Base-by-base conservation (phyloP, 2,888 invertebrate genomes). In the Drosophila atripex region DNA sequence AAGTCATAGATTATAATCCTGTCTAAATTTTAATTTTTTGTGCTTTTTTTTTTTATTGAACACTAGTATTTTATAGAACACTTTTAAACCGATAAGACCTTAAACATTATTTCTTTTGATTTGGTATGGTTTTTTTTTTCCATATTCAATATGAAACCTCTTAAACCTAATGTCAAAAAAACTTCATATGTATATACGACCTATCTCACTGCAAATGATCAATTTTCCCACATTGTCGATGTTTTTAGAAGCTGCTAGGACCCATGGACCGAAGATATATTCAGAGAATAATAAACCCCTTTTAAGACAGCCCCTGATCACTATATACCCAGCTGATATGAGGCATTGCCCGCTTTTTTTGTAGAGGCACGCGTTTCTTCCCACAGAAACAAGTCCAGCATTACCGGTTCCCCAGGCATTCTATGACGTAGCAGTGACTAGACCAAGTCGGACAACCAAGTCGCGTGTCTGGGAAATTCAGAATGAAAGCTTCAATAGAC, bases 341-440 rank as follows among this genome's bases (percentile, higher is more conserved):
- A 60, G 51, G 51, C 64, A 46, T 52, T 50, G 57, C 57, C 57
- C 50, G 47, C 28, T 30, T 23, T 14, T 23, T 50, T 39, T 3
- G 6, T 18, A 35, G 16, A 43, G 45, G 52, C 58, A 58, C 58
- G 58, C 58, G 58, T 51, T 58, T 52, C 43, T 52, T 53, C 63
- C 64, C 53, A 63, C 30, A 25, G 16, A 59, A 55, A 43, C 45
- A 46, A 32, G 39, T 61, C 35, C 8, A 3, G 25, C 32, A 52
- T 47, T 66, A 84, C 80, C 78, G 76, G 80, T 80, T 80, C 45
- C 54, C 30, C n/a, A 38, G 45, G 25, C 49, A 32, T 23, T n/a
- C 35, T 5, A 18, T 70, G 69, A 59, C 53, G 56, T 47, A 28
- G 35, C 51, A 30, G 45, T 28, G 28, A 28, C 28, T 1, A 11